Evolutionary conservation across 2,888 invertebrate species (phyloP), one percentile per base, ranked within the genome.

Genomic region (Meliscaeva auricollis): DNA sequence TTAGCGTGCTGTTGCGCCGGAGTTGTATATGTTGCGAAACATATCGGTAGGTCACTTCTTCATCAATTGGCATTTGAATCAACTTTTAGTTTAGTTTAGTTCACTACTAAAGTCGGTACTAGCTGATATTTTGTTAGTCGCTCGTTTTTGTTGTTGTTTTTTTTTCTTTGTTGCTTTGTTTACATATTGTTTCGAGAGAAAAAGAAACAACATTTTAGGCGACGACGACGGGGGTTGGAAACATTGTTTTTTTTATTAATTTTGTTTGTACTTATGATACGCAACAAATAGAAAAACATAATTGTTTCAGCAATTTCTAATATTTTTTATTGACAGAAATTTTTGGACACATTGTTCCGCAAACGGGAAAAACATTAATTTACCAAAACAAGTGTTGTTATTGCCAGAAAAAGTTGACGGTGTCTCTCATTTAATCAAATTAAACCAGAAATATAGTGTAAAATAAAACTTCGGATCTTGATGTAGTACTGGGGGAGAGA

Each of bases 21-120:
- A 32, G 22, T 17, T 35, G 22, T 50, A 44, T 74, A 69, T 83
- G 75, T 80, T 80, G 75, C 70, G 66, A 68, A 50, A 60, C 76
- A 83, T 69, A 69, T 62, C 69, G 72, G 62, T 54, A 3, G 54
- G 69, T 76, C 62, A 56, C 20, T 35, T 46, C 41, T 60, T 62
- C 26, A 50, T n/a, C n/a, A n/a, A n/a, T 60, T 66, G 20, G 38
- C 52, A 60, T 58, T 35, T 81, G 50, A 52, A 22, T 62, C 54
- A 81, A 73, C 54, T 73, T 85, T 85, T 73, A 85, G 76, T 85
- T 77, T 69, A 85, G 81, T 73, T 85, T 81, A 81, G 72, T 73
- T 32, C 73, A 60, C 76, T 73, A 64, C 48, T 64, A 62, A 62
- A 76, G 44, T 64, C 62, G 72, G 85, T 76, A 48, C 56, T 72